Evolutionary conservation across 2,113 vertebrate genomes (phyloP), one percentile per base, ranked within the genome.

Genomic region (Tenebrosternarchus preto): DNA sequence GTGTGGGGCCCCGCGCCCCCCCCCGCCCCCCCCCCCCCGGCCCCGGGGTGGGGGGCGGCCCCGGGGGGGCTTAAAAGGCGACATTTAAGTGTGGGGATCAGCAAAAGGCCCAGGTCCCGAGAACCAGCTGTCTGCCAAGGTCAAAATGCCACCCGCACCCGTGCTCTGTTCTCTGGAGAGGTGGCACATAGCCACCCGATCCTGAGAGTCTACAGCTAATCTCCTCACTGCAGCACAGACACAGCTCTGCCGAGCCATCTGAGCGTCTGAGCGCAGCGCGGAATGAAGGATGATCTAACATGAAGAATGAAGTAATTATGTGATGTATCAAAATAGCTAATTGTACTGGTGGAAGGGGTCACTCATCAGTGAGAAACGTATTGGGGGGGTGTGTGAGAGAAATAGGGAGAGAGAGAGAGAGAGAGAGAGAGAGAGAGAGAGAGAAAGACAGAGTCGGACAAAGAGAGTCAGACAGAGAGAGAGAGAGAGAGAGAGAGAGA

Each of bases 221-320:
- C 89, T 91, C 86, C 85, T 87, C 80, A 86, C 86, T 83, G 85
- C 80, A 72, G 85, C 80, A 77, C 86, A 88, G 88, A 90, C 86
- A 19, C 86, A 83, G 80, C 86, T 84, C 89, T 86, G 84, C 85
- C 82, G 82, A 12, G 79, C 88, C 90, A 91, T 92, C 89, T 90
- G 73, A 84, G 90, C 83, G 90, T 89, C 87, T 61, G 84, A 88
- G 89, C 80, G 85, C 91, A 85, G 90, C 91, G 92, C 94, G 93
- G 94, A 94, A 94, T 93, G 92, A 94, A 94, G 90, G 77, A 63
- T 84, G 88, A 93, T 94, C 93, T 91, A 83, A 94, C 90, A 92
- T 93, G 91, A 92, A 93, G 95, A 97, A 95, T 94, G 90, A 95
- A 95, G 93, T 94, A 95, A 97, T 96, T 96, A 96, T 91, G 93